Evolutionary conservation across 2,797 vertebrate genomes (phyloP).

Genomic region (Taenioides sp.): DNA sequence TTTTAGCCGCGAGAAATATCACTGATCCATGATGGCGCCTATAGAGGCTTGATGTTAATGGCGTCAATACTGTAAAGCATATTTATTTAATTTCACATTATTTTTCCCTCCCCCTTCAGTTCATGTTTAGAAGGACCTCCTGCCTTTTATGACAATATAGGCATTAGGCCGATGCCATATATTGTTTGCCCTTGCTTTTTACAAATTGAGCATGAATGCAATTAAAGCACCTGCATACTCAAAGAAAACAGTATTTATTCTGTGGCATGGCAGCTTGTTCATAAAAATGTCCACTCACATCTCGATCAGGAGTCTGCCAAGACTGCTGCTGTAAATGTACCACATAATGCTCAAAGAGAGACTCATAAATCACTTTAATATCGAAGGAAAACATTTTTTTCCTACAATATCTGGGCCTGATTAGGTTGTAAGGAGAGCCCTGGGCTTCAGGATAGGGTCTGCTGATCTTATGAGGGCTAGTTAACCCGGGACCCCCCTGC

Average conservation of each 20-base stretch:
- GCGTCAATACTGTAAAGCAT: constrained; percentile 27
- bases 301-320: constrained; percentile 63
- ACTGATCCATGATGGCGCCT: constrained; percentile 38
- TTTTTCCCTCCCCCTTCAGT: constrained; percentile 21
- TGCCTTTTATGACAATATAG: constrained; percentile 29
- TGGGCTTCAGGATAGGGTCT: constrained; percentile 62
- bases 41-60: constrained; percentile 41
- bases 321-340: constrained; percentile 68
- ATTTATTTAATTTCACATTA: constrained; percentile 43
- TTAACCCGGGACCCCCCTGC: constrained; percentile 44
- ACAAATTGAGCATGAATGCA: constrained; percentile 74
- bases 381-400: constrained; percentile 59
- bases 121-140: constrained; percentile 16
- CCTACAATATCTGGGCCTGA: constrained; percentile 74
- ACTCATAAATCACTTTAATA: constrained; percentile 76
- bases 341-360: constrained; percentile 73
- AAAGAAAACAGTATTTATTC: constrained; percentile 68
- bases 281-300: constrained; percentile 75
- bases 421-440: constrained; percentile 67
- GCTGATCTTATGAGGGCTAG: constrained; percentile 65
- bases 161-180: constrained; percentile 47
- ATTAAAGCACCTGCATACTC: constrained; percentile 73
- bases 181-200: constrained; percentile 47
- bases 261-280: constrained; percentile 63
- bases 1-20: constrained; percentile 47